These are phyloP conservation scores for Trididemnum miniatum DNA, from an alignment of 23 tunicate species.

Conservation along the genomic window DNA sequence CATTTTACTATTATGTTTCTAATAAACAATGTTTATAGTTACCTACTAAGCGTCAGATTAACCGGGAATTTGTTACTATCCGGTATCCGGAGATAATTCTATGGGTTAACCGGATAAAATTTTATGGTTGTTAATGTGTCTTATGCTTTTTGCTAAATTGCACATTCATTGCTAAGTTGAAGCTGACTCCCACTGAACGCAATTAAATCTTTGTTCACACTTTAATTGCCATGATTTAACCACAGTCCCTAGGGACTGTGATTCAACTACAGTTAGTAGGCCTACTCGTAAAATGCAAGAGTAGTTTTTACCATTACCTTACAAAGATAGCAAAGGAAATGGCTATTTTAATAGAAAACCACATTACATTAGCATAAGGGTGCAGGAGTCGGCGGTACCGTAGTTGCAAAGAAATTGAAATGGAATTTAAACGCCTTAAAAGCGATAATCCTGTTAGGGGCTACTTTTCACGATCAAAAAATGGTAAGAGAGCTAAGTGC, in stretches of 20 bases:
- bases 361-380: background rate
- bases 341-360: background rate
- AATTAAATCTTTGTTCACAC: too few relatives aligned
- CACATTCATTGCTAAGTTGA: background rate
- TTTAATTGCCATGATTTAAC: too few relatives aligned
- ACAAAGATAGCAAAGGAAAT: background rate
- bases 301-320: background rate
- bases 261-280: too few relatives aligned
- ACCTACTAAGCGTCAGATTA: too few relatives aligned
- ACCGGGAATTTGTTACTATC: background rate
- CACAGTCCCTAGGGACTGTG: too few relatives aligned
- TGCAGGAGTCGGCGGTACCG: background rate
- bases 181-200: too few relatives aligned
- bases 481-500: background rate
- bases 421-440: background rate
- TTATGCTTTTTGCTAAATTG: background rate
- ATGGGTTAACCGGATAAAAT: background rate
- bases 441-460: background rate
- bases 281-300: background rate
- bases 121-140: too few relatives aligned
- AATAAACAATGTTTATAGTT: too few relatives aligned
- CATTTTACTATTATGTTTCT: too few relatives aligned
- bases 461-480: background rate
- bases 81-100: background rate
- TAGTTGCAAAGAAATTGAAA: background rate